These are phyloP conservation scores for Chydorus sphaericus DNA, from an alignment of 2,888 invertebrate genomes.

Conservation along the genomic window DNA sequence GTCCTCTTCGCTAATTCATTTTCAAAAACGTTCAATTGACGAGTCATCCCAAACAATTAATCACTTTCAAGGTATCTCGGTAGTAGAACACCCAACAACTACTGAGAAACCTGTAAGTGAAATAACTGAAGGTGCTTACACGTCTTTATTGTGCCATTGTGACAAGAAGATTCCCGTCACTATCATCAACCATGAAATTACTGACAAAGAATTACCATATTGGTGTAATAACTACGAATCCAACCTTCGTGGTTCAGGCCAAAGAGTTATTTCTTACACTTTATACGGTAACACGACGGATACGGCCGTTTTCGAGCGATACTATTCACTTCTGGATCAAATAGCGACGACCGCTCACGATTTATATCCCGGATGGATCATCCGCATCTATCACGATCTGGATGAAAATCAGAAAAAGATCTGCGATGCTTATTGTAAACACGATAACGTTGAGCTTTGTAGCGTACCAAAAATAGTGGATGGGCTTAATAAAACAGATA, in stretches of 20 bases:
- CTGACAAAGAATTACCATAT: too few species aligned
- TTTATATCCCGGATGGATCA: constrained; percentile 15
- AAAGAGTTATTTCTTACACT: constrained; percentile 18
- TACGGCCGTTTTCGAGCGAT: neutral
- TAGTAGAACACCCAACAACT: too few species aligned
- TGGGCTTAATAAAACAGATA: neutral
- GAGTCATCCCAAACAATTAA: too few species aligned
- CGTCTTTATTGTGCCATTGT: too few species aligned
- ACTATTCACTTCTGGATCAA: constrained; percentile 12
- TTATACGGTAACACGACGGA: constrained; percentile 16
- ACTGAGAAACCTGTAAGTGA: too few species aligned
- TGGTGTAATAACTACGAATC: constrained; percentile 12
- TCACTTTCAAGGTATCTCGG: too few species aligned
- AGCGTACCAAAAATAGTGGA: constrained; percentile 1
- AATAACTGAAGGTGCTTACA: too few species aligned
- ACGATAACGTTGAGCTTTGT: constrained; percentile 17
- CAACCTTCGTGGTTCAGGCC: constrained; percentile 16
- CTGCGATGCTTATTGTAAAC: constrained; percentile 13
- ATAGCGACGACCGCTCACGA: neutral
- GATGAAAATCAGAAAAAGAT: neutral
- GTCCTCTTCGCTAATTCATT: too few species aligned
- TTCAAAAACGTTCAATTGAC: too few species aligned
- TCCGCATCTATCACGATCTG: constrained; percentile 18
- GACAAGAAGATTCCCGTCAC: too few species aligned
- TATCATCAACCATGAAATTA: too few species aligned